A percentile compares a stretch with the other conserved stretches of the same genome.
Evolutionary conservation across 2,888 invertebrate species (phyloP).

Genomic region (Plagodis dolabraria): DNA sequence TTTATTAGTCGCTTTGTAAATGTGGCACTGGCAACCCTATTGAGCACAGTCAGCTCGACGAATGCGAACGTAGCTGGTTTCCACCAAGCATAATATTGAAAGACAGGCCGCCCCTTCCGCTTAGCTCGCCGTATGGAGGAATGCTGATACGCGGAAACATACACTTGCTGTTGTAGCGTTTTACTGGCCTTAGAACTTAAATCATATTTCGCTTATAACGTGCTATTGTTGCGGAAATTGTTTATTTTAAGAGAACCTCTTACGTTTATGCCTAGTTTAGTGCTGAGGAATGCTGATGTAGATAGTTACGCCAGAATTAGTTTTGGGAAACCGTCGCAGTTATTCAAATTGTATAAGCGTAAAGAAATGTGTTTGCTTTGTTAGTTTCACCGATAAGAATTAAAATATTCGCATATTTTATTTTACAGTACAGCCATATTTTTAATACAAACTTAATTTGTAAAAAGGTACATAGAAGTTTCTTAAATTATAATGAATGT

Average conservation of each 20-base stretch:
- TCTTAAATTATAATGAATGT: too few species aligned
- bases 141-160: conserved; percentile 54
- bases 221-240: conserved; percentile 18
- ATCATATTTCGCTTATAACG: conserved; percentile 18
- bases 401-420: too few species aligned
- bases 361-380: too few species aligned
- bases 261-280: conserved; percentile 16
- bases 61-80: conserved; percentile 52
- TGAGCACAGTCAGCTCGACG: conserved; percentile 33
- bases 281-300: conserved; percentile 16
- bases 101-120: conserved; percentile 63
- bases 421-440: too few species aligned
- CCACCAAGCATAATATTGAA: conserved; percentile 62
- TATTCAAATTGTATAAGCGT: conserved; percentile 16
- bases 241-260: conserved; percentile 10
- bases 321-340: too few species aligned
- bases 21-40: conserved; percentile 26
- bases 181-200: conserved; percentile 37
- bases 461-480: too few species aligned
- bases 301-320: not conserved
- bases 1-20: too few species aligned
- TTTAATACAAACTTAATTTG: too few species aligned
- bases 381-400: too few species aligned
- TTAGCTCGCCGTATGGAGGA: conserved; percentile 54
- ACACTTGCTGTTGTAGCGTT: conserved; percentile 15